These are phyloP conservation scores for Volucella zonaria DNA, from an alignment of 2,888 invertebrate species.

Conservation along the genomic window DNA sequence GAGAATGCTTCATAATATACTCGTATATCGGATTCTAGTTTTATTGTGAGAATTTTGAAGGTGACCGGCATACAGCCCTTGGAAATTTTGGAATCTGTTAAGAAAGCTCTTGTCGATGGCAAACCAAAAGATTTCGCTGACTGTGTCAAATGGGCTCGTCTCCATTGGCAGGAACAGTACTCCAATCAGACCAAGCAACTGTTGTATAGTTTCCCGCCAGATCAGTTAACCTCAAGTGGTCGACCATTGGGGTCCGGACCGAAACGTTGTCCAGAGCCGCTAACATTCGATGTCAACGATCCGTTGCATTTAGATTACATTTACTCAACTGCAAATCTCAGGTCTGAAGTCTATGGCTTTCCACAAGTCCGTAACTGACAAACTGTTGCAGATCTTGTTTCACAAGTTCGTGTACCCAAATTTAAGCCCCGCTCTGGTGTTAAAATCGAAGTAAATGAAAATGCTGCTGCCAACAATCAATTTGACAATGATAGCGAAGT, in stretches of 20 bases:
- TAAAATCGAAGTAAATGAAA: slow-evolving; percentile 97
- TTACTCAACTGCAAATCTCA: slow-evolving; percentile 94
- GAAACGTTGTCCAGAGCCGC: slow-evolving; percentile 95
- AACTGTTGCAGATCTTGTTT: slow-evolving; percentile 86
- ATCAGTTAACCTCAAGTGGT: slow-evolving; percentile 92
- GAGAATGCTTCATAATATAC: slow-evolving; percentile 93
- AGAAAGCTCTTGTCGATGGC: slow-evolving; percentile 92
- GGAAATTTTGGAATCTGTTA: slow-evolving; percentile 92
- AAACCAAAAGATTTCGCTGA: slow-evolving; percentile 92
- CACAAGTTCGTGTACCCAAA: slow-evolving; percentile 88
- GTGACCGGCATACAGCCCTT: slow-evolving; percentile 95
- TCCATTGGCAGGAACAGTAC: slow-evolving; percentile 96
- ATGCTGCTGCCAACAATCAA: slow-evolving; percentile 87
- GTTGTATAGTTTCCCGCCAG: slow-evolving; percentile 97
- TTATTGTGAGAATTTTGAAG: slow-evolving; percentile 92
- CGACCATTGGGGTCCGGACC: slow-evolving; percentile 99
- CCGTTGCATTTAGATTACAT: slow-evolving; percentile 95
- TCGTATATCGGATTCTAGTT: slow-evolving; percentile 91
- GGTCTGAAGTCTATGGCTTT: slow-evolving; percentile 92
- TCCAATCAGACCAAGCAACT: slow-evolving; percentile 97
- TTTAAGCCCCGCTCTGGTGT: slow-evolving; percentile 97
- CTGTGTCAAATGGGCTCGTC: slow-evolving; percentile 94
- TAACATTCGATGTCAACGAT: slow-evolving; percentile 87
- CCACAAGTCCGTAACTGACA: slow-evolving; percentile 88
- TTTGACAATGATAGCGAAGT: slow-evolving; percentile 84